Conservation (phyloP, 2,113 vertebrate species). For the Nannospalax galili region DNA sequence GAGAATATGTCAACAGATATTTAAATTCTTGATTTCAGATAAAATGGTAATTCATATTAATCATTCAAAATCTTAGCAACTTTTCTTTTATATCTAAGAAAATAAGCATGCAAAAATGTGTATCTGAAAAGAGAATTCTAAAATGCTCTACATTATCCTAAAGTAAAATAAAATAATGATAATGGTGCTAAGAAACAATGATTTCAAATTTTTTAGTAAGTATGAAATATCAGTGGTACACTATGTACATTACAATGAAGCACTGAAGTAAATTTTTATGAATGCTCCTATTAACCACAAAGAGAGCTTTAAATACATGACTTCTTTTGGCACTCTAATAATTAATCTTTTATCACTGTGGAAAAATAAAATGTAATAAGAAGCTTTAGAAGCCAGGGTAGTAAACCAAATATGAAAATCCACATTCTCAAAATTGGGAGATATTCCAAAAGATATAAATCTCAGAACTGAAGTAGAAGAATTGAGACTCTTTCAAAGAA, state of each 20-base stretch:
- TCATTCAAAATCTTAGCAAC: conserved; percentile 81
- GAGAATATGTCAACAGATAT: conserved; percentile 85
- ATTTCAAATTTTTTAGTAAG: conserved; percentile 89
- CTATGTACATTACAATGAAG: conserved; percentile 83
- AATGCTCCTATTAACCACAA: conserved; percentile 85
- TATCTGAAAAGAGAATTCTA: conserved; percentile 79
- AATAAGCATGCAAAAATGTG: conserved; percentile 84
- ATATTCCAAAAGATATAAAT: conserved; percentile 80
- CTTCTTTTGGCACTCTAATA: conserved; percentile 83
- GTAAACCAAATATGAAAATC: conserved; percentile 86
- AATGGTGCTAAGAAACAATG: conserved; percentile 88
- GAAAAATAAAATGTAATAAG: conserved; percentile 86
- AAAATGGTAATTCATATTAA: conserved; percentile 87
- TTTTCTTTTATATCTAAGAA: conserved; percentile 86
- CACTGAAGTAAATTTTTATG: conserved; percentile 88
- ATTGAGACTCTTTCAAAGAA: conserved; percentile 78
- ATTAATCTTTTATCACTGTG: conserved; percentile 81
- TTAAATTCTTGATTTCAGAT: conserved; percentile 86
- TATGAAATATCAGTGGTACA: conserved; percentile 86
- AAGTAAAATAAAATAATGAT: conserved; percentile 87
- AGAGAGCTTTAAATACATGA: conserved; percentile 81
- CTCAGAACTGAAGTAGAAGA: conserved; percentile 73
- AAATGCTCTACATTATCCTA: conserved; percentile 79
- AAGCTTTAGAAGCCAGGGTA: conserved; percentile 81
- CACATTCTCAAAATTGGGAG: conserved; percentile 73